These are phyloP conservation scores for Sparus aurata DNA, from an alignment of 2,797 vertebrate species.

Conservation along the genomic window DNA sequence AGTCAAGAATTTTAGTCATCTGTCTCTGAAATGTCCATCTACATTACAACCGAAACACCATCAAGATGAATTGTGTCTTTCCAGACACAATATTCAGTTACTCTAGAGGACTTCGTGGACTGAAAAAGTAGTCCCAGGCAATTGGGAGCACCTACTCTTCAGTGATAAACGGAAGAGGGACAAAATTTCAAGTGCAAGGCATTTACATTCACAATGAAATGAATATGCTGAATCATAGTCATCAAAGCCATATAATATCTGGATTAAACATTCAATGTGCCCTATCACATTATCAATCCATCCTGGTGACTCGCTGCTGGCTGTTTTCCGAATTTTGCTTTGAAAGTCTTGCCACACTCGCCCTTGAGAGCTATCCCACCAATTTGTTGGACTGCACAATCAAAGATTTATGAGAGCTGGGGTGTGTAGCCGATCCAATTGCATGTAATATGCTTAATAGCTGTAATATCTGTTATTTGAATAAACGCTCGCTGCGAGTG, in stretches of 20 bases:
- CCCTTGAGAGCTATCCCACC: constrained; percentile 65
- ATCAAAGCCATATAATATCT: background rate
- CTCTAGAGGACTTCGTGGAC: background rate
- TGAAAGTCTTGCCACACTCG: constrained; percentile 42
- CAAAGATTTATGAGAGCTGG: constrained; percentile 69
- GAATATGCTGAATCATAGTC: background rate
- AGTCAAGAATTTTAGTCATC: background rate
- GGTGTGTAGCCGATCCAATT: constrained; percentile 47
- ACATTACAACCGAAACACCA: background rate
- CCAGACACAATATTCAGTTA: background rate
- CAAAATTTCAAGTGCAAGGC: background rate
- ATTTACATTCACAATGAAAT: constrained; percentile 16
- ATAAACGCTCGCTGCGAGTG: constrained; percentile 65
- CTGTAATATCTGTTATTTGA: constrained; percentile 80
- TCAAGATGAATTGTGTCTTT: background rate
- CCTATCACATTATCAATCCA: constrained; percentile 23
- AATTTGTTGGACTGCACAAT: constrained; percentile 59
- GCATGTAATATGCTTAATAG: constrained; percentile 73
- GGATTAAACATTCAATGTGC: constrained; percentile 34
- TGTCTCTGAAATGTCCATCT: background rate
- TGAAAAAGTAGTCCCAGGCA: background rate
- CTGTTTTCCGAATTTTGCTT: constrained; percentile 12
- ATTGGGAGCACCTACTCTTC: background rate
- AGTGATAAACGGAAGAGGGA: background rate
- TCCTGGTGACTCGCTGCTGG: background rate